Evolutionary conservation across 2,113 vertebrate species (phyloP), one percentile per base, ranked within the genome.

Genomic region (Athene noctua): DNA sequence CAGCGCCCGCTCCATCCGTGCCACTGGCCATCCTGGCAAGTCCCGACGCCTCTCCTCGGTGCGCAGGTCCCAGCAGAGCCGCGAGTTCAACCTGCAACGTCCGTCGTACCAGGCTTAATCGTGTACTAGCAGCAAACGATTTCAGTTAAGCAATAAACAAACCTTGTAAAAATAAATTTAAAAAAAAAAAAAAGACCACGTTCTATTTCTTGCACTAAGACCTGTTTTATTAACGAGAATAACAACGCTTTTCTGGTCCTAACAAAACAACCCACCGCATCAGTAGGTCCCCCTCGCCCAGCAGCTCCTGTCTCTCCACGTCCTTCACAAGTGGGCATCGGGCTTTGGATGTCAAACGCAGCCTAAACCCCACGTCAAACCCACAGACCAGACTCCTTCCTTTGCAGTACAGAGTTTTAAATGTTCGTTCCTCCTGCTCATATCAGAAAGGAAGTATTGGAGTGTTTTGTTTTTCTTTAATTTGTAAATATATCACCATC

Each of bases 111-210:
- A 34, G 86, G 96, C 86, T 95, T 79, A 12, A 51, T 77, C 5
- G 5, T 13, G 84, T 13, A 5, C 73, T 40, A 63, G 88, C 94
- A 87, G 91, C 66, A 62, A 89, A 84, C 68, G 15, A 68, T 86
- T 97, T 96, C 97, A 94, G 96, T 91, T 96, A 80, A 98, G 98
- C 98, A 98, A 98, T 98, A 94, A 97, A 94, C 25, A 95, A 95
- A 63, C 90, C 94, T 93, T 87, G 66, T 68, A 15, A 55, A 91
- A 70, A n/a, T 38, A 17, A 38, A 38, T 38, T 38, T 8, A 38
- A 38, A 38, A 38, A 79, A 52, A 9, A 3, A 30, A 17, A 47
- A 49, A 46, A 16, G 6, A 70, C 85, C 95, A 70, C 59, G 7
- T 81, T 73, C 63, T 89, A 46, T 92, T 97, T 96, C 98, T 97